Conservation (phyloP, 2,888 invertebrate genomes). For the Mimumesa dahlbomi region DNA sequence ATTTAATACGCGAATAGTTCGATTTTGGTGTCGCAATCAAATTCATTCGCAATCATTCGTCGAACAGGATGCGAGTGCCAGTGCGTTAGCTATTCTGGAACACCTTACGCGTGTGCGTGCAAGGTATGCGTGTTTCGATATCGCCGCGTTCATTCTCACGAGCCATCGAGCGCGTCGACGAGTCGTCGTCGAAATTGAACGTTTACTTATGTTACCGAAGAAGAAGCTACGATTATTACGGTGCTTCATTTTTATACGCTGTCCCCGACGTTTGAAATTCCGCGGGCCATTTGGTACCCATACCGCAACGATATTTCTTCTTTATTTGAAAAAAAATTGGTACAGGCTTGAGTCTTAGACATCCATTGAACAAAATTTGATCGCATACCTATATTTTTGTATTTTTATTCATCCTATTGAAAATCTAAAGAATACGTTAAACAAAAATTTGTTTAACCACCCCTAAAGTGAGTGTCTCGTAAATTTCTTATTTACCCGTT, state of each 20-base stretch:
- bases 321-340: no score
- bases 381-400: no score
- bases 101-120: constrained; percentile 32
- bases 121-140: constrained; percentile 14
- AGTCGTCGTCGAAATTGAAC: constrained; percentile 57
- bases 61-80: not conserved
- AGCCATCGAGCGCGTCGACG: constrained; percentile 54
- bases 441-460: no score
- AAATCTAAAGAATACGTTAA: no score
- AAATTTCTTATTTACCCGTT: constrained; percentile 18
- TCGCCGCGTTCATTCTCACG: constrained; percentile 40
- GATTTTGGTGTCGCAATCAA: no score
- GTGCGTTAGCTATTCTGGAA: constrained; percentile 7
- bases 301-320: not conserved
- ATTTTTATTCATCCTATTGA: no score
- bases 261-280: constrained; percentile 36
- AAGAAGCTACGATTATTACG: constrained; percentile 11
- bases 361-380: no score
- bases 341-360: no score
- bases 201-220: constrained; percentile 42
- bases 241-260: constrained; percentile 35
- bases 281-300: constrained; percentile 43
- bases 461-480: no score
- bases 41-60: no score
- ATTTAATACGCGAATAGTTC: no score